These are phyloP conservation scores for Nemurella pictetii DNA, from an alignment of 2,888 invertebrate genomes.

Conservation along the genomic window DNA sequence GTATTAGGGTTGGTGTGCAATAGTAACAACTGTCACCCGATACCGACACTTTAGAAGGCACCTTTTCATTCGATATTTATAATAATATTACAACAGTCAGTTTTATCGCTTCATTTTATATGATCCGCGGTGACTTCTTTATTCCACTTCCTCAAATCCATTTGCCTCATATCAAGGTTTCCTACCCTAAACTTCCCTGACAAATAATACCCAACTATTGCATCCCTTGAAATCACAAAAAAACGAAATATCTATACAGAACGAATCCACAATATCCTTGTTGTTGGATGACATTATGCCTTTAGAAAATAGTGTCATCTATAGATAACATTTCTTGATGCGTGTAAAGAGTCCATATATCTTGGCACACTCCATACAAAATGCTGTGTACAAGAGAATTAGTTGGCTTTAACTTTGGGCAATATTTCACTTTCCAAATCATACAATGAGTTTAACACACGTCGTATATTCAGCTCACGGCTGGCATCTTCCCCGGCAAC, in stretches of 20 bases:
- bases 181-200: not conserved
- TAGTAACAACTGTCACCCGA: not conserved
- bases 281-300: constrained; percentile 21
- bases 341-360: constrained; percentile 36
- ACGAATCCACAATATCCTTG: constrained; percentile 22
- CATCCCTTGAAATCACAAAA: not conserved
- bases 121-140: not conserved
- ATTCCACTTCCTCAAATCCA: not conserved
- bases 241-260: constrained; percentile 6
- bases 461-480: constrained; percentile 13
- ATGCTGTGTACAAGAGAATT: constrained; percentile 32
- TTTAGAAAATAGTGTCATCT: constrained; percentile 10
- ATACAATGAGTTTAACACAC: constrained; percentile 12
- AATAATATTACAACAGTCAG: not conserved
- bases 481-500: not conserved
- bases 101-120: not conserved
- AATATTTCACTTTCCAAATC: constrained; percentile 34
- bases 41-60: not conserved
- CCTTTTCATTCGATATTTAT: not conserved
- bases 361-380: constrained; percentile 35
- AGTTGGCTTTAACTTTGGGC: constrained; percentile 18
- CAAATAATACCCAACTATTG: not conserved
- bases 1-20: not conserved
- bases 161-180: not conserved
- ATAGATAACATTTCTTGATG: constrained; percentile 30